phyloP scores from a whole-genome alignment of 2,113 vertebrate species.

The Bungarus multicinctus region DNA sequence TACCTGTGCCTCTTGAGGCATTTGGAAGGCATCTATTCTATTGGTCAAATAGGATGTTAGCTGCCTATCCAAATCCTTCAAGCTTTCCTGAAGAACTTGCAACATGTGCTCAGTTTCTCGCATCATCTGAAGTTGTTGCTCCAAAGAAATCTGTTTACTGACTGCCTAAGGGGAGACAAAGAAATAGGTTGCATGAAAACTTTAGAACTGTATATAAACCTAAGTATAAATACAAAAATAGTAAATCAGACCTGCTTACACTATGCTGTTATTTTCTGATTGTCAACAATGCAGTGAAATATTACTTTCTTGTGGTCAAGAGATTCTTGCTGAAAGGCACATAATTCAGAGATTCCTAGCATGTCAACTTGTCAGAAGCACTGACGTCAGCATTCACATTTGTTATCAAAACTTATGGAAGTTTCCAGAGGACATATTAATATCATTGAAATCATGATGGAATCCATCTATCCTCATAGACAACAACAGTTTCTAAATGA shows the following conservation, averaged over 20 bases:
- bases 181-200: not conserved
- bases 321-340: not conserved
- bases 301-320: not conserved
- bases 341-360: not conserved
- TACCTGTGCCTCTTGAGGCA: conserved; percentile 95
- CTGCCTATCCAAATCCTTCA: conserved; percentile 86
- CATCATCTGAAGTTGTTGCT: conserved; percentile 85
- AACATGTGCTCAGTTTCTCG: conserved; percentile 83
- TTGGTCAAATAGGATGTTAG: conserved; percentile 93
- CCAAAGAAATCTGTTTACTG: conserved; percentile 84
- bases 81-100: conserved; percentile 85
- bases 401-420: not conserved
- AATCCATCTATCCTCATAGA: not conserved
- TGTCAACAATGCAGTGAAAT: not conserved
- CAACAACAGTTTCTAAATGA: not conserved
- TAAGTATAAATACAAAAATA: not conserved
- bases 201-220: not conserved
- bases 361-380: not conserved
- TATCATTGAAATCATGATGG: not conserved
- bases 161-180: conserved; percentile 75
- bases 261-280: conserved; percentile 12
- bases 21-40: conserved; percentile 90
- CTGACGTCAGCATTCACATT: not conserved
- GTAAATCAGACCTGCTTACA: not conserved
- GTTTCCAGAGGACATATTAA: not conserved